Conservation (phyloP, 2,888 invertebrate genomes). For the Chaitophorus viminalis region DNA sequence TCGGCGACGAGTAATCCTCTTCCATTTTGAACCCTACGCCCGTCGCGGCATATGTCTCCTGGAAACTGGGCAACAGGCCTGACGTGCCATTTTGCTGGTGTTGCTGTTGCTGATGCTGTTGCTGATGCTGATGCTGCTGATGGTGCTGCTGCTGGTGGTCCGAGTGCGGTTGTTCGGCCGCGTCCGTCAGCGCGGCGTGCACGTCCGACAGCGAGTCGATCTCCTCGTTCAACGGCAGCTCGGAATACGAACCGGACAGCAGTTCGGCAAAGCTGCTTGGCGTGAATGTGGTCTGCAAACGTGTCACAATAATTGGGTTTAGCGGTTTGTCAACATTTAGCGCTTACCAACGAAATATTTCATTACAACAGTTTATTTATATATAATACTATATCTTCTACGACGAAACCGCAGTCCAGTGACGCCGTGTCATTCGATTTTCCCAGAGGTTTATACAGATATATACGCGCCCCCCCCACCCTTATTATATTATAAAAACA, state of each 20-base stretch:
- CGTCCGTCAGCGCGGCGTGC: slow-evolving; percentile 42
- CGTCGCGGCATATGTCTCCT: slow-evolving; percentile 78
- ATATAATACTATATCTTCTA: no score
- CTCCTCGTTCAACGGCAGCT: slow-evolving; percentile 77
- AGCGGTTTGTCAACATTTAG: no score
- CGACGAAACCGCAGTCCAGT: no score
- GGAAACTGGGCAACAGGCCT: slow-evolving; percentile 79
- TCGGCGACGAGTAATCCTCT: slow-evolving; percentile 74
- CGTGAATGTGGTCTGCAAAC: slow-evolving; percentile 79
- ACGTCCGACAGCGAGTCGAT: slow-evolving; percentile 74
- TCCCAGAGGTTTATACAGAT: no score
- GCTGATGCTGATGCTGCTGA: slow-evolving; percentile 68
- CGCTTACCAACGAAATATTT: no score
- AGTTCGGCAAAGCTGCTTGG: slow-evolving; percentile 82
- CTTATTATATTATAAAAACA: no score
- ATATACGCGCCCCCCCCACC: no score
- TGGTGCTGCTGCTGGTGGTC: slow-evolving; percentile 66
- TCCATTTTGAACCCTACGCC: slow-evolving; percentile 83
- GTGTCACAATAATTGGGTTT: slow-evolving; percentile 13
- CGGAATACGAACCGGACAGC: slow-evolving; percentile 78
- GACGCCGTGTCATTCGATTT: no score
- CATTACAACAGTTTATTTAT: no score
- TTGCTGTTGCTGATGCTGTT: slow-evolving; percentile 66
- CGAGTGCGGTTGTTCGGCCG: slow-evolving; percentile 65
- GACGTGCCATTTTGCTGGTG: slow-evolving; percentile 69